These are phyloP conservation scores for Triplophysa bombifrons DNA, from an alignment of 2,797 vertebrate species.

Conservation along the genomic window DNA sequence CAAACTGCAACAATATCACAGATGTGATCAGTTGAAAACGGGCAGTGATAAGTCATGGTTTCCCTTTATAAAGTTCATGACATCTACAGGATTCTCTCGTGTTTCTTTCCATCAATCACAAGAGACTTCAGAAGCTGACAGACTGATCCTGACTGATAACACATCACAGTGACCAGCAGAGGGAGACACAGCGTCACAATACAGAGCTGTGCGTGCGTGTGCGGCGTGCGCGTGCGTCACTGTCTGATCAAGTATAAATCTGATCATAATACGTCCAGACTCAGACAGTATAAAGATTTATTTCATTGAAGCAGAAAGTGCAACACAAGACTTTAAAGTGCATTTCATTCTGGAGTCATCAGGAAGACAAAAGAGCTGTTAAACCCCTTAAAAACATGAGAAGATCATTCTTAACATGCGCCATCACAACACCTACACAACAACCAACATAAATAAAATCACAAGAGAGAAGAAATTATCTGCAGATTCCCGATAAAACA, in stretches of 20 bases:
- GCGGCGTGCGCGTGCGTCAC: neutral
- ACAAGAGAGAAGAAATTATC: neutral
- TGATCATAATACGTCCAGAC: constrained; percentile 27
- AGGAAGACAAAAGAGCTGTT: neutral
- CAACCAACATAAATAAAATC: neutral
- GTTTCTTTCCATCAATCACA: neutral
- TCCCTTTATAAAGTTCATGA: no score
- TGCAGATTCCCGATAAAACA: neutral
- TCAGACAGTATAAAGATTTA: constrained; percentile 68
- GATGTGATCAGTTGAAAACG: no score
- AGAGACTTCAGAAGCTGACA: no score
- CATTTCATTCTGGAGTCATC: constrained; percentile 45
- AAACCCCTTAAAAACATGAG: neutral
- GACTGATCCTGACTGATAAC: neutral
- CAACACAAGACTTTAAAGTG: constrained; percentile 71
- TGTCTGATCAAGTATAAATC: neutral
- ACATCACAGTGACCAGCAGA: neutral
- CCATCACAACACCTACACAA: constrained; percentile 5
- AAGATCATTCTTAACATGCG: constrained; percentile 35
- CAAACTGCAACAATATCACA: no score
- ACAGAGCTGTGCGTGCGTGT: neutral
- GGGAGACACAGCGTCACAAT: neutral
- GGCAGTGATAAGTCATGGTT: no score
- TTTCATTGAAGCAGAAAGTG: constrained; percentile 63
- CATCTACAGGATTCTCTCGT: no score